Conservation (phyloP, 1,140 invertebrate species). For the Drosophila malerkotliana region DNA sequence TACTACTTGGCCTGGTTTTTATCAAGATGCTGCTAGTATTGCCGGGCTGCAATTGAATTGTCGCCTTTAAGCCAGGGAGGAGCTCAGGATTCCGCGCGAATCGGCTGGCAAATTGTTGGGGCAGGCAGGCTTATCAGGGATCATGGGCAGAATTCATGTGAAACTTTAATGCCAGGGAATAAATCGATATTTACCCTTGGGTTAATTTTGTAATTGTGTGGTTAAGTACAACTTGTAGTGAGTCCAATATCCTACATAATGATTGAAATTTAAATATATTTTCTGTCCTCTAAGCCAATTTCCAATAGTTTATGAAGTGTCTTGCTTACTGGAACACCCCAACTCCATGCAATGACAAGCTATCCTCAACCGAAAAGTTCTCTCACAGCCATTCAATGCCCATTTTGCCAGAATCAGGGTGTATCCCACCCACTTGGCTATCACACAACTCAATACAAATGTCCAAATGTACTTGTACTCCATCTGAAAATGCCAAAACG, state of each 20-base stretch:
- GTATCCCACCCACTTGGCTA: constrained; percentile 28
- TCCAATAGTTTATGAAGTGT: neutral
- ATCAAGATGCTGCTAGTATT: constrained; percentile 40
- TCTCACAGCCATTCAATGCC: neutral
- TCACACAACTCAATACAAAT: constrained; percentile 42
- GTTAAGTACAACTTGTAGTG: neutral
- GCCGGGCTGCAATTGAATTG: constrained; percentile 36
- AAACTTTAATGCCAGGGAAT: neutral
- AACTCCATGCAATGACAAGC: neutral
- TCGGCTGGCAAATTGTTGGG: constrained; percentile 2
- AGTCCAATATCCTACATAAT: neutral
- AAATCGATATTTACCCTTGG: neutral
- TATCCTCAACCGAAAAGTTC: neutral
- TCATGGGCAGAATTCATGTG: neutral
- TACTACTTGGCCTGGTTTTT: constrained; percentile 10
- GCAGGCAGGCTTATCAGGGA: constrained; percentile 9
- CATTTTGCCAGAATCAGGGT: constrained; percentile 20
- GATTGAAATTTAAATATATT: too few relatives aligned
- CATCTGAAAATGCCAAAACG: constrained; percentile 44
- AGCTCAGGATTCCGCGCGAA: neutral
- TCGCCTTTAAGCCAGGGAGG: constrained; percentile 27
- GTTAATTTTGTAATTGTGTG: neutral
- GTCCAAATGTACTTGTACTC: constrained; percentile 23
- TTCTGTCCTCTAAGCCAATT: neutral
- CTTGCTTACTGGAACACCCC: neutral